A percentile compares a stretch with the other conserved stretches of the same genome.
These are phyloP conservation scores for Pteruthius melanotis DNA, from an alignment of 2,113 vertebrate species.

Conservation along the genomic window DNA sequence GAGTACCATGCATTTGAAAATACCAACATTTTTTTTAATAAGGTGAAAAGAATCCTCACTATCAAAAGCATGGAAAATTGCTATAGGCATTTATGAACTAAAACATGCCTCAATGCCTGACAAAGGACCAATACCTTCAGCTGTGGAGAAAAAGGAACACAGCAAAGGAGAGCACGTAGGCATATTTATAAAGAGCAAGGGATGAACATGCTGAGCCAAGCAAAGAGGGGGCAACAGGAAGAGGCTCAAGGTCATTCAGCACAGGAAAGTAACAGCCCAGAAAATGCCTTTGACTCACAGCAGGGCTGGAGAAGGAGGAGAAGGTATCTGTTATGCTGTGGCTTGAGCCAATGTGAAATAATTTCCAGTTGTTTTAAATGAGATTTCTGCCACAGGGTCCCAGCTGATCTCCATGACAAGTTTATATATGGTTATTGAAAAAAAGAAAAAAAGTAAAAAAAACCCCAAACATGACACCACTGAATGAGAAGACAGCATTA, in stretches of 20 bases:
- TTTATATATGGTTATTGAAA: not conserved
- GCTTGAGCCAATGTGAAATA: not conserved
- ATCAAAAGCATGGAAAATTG: not conserved
- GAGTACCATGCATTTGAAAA: not conserved
- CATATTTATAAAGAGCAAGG: not conserved
- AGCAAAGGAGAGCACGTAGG: not conserved
- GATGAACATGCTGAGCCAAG: not conserved
- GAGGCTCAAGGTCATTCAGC: not conserved
- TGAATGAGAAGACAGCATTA: not conserved
- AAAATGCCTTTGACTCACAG: slow-evolving; percentile 21
- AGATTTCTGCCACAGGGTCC: not conserved
- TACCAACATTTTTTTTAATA: not conserved
- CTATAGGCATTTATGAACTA: not conserved
- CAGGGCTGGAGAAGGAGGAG: not conserved
- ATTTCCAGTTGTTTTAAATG: not conserved
- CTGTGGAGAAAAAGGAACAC: not conserved
- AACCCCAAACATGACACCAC: not conserved
- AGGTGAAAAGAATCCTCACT: not conserved
- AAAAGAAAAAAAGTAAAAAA: not conserved
- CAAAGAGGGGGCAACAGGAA: not conserved
- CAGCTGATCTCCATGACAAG: not conserved
- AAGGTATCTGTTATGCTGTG: not conserved
- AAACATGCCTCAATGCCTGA: not conserved
- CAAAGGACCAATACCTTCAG: not conserved
- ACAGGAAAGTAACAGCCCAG: not conserved